Evolutionary conservation across 2,888 invertebrate species (phyloP).

Genomic region (Drosophila greeni): DNA sequence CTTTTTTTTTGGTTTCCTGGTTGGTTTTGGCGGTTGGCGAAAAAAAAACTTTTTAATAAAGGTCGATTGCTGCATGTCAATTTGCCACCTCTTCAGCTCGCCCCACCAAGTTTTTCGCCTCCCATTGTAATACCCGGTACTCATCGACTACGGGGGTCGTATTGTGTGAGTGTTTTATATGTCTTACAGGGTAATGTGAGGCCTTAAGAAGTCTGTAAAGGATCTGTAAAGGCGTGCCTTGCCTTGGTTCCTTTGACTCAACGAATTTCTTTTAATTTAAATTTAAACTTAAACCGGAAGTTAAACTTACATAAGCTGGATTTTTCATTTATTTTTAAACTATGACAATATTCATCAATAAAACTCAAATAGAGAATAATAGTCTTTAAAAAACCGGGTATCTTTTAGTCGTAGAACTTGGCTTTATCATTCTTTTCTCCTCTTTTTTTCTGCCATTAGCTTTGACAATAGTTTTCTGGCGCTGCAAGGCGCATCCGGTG

Average conservation of each 20-base stretch:
- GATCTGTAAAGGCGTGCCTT: background rate
- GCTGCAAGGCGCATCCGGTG: conserved; percentile 65
- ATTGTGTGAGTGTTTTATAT: background rate
- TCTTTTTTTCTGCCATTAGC: conserved; percentile 53
- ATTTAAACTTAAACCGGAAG: no score
- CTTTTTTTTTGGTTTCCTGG: conserved; percentile 4
- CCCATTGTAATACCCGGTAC: conserved; percentile 3
- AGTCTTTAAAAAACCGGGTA: background rate
- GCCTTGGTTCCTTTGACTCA: background rate
- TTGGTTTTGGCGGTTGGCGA: conserved; percentile 20
- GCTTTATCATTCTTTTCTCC: background rate
- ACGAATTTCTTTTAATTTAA: no score
- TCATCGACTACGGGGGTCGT: background rate
- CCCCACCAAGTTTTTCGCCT: conserved; percentile 5
- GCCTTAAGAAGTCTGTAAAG: background rate
- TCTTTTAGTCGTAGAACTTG: background rate
- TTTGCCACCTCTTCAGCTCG: conserved; percentile 46
- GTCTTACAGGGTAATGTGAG: background rate
- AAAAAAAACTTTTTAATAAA: conserved; percentile 72
- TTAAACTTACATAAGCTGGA: no score
- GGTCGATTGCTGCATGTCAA: conserved; percentile 75
- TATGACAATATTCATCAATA: background rate
- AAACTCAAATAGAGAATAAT: no score
- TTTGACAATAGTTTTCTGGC: conserved; percentile 61
- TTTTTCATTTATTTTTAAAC: no score